Evolutionary conservation across 2,888 invertebrate genomes (phyloP).

Genomic region (Cryptocephalus moraei): DNA sequence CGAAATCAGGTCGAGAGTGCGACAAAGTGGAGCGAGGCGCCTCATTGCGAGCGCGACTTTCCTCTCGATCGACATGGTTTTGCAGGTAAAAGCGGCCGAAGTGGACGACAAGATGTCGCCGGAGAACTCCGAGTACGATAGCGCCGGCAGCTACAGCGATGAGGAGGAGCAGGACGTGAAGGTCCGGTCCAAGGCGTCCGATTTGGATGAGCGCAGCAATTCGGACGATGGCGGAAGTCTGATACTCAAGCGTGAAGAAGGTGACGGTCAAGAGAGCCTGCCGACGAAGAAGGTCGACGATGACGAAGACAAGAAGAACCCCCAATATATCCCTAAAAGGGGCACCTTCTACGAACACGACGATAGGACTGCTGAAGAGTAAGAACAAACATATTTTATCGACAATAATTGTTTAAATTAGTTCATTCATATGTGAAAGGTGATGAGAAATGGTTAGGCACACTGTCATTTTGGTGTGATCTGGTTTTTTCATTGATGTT

Average conservation of each 20-base stretch:
- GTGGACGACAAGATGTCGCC: constrained; percentile 23
- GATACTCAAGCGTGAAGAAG: constrained; percentile 55
- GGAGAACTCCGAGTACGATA: constrained; percentile 34
- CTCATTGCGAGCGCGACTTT: constrained; percentile 5
- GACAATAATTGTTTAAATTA: background rate
- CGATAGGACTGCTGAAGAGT: constrained; percentile 68
- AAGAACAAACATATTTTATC: constrained; percentile 20
- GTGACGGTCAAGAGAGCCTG: constrained; percentile 56
- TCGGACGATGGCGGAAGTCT: constrained; percentile 45
- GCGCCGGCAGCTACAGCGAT: constrained; percentile 31
- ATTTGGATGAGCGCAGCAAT: constrained; percentile 36
- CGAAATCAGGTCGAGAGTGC: constrained; percentile 30
- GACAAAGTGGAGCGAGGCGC: constrained; percentile 28
- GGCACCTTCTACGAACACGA: constrained; percentile 97
- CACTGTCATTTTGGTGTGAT: too few species aligned
- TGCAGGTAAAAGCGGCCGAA: constrained; percentile 23
- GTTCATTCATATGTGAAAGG: too few species aligned
- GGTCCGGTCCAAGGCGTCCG: constrained; percentile 21
- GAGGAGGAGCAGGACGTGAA: constrained; percentile 22
- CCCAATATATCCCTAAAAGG: constrained; percentile 92
- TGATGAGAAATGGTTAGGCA: too few species aligned
- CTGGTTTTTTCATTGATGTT: too few species aligned
- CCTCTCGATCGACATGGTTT: constrained; percentile 19
- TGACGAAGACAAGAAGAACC: constrained; percentile 91
- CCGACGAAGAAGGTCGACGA: constrained; percentile 67